Evolutionary conservation across 1,140 invertebrate species (phyloP).

Genomic region (Hydropsyche tenuis): DNA sequence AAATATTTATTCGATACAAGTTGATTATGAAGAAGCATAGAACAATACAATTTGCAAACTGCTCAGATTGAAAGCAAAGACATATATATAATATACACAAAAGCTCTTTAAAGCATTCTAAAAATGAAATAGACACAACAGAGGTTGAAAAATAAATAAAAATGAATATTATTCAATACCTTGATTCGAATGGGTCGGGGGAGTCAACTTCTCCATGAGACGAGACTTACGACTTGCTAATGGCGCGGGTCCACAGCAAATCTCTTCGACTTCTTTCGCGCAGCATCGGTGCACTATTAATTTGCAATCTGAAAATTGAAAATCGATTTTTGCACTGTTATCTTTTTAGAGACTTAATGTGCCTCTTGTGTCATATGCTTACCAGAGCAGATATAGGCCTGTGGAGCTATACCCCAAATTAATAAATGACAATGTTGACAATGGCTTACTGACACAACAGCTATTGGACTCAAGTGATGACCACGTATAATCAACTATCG

Average conservation of each 20-base stretch:
- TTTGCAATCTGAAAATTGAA: slow-evolving; percentile 76
- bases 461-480: slow-evolving; percentile 88
- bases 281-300: slow-evolving; percentile 88
- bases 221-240: slow-evolving; percentile 73
- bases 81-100: too few relatives aligned
- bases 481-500: slow-evolving; percentile 77
- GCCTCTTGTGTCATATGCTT: slow-evolving; percentile 52
- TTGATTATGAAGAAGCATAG: too few relatives aligned
- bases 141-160: too few relatives aligned
- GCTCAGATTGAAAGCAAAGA: too few relatives aligned
- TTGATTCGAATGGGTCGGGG: slow-evolving; percentile 25
- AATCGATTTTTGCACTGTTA: slow-evolving; percentile 23
- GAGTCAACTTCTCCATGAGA: slow-evolving; percentile 69
- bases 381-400: slow-evolving; percentile 91
- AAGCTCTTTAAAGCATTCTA: too few relatives aligned
- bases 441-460: slow-evolving; percentile 87
- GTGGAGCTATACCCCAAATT: slow-evolving; percentile 92
- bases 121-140: too few relatives aligned
- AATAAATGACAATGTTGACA: slow-evolving; percentile 93
- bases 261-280: slow-evolving; percentile 82
- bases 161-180: too few relatives aligned
- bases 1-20: too few relatives aligned
- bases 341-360: not conserved
- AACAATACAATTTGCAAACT: too few relatives aligned
- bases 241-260: slow-evolving; percentile 79